These are phyloP conservation scores for Leptinotarsa tumamoca DNA, from an alignment of 2,888 invertebrate genomes.

Conservation along the genomic window DNA sequence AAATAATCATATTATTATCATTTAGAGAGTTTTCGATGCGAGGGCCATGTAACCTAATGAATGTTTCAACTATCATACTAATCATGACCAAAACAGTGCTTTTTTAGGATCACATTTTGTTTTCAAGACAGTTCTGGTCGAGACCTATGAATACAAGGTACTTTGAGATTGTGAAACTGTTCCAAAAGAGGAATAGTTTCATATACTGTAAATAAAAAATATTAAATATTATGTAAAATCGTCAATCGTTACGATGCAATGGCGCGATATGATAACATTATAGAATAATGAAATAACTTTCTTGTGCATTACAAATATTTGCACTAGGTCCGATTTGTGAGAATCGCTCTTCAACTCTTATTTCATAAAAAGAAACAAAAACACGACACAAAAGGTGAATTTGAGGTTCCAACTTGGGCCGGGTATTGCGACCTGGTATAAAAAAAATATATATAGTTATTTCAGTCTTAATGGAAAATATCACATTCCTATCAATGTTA, in stretches of 20 bases:
- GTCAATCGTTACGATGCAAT: conserved; percentile 64
- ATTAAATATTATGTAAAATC: conserved; percentile 57
- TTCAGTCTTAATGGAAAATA: conserved; percentile 70
- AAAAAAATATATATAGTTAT: conserved; percentile 65
- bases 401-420: conserved; percentile 45
- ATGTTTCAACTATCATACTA: conserved; percentile 45
- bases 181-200: conserved; percentile 47
- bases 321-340: conserved; percentile 63
- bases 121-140: conserved; percentile 50
- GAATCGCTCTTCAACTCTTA: conserved; percentile 57
- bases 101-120: conserved; percentile 49
- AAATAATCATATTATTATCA: conserved; percentile 45
- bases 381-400: conserved; percentile 46
- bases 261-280: conserved; percentile 65
- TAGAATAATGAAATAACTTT: conserved; percentile 64
- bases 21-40: conserved; percentile 47
- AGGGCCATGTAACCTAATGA: conserved; percentile 53
- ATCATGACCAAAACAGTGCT: conserved; percentile 54
- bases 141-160: conserved; percentile 52
- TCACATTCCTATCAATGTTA: conserved; percentile 66
- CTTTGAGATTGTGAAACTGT: conserved; percentile 49
- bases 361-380: conserved; percentile 43
- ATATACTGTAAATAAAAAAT: conserved; percentile 47
- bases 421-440: conserved; percentile 46
- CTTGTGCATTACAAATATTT: conserved; percentile 45